Evolutionary conservation across 2,888 invertebrate genomes (phyloP).

Genomic region (Beris chalybata): DNA sequence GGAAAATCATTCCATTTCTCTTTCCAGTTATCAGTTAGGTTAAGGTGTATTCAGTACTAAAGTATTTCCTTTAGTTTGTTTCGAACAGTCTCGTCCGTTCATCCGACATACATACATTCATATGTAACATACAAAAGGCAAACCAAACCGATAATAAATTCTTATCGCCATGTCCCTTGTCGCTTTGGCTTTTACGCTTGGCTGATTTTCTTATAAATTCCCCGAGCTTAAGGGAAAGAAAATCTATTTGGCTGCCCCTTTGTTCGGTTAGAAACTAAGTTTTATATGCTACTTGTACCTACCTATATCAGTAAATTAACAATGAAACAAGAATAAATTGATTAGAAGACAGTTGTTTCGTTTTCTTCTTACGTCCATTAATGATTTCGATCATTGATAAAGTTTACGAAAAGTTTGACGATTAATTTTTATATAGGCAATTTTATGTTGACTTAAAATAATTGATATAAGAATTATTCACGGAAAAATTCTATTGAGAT

Average conservation of each 20-base stretch:
- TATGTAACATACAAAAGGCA: constrained; percentile 16
- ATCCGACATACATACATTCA: constrained; percentile 3
- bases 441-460: no score
- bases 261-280: no score
- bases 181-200: constrained; percentile 45
- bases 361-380: no score
- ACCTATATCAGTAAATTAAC: no score
- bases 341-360: no score
- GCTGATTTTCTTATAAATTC: constrained; percentile 44
- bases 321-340: no score
- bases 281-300: no score
- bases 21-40: background rate
- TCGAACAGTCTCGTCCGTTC: background rate
- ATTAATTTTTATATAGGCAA: no score
- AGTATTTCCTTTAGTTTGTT: constrained; percentile 4
- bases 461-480: no score
- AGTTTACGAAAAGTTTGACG: no score
- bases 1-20: constrained; percentile 14
- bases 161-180: constrained; percentile 46
- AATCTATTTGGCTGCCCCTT: background rate
- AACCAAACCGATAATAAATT: constrained; percentile 44
- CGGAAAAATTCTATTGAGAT: no score
- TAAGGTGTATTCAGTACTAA: constrained; percentile 7
- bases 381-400: no score
- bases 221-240: constrained; percentile 27